phyloP scores from a whole-genome alignment of 2,113 vertebrate species.

The Siniperca chuatsi region DNA sequence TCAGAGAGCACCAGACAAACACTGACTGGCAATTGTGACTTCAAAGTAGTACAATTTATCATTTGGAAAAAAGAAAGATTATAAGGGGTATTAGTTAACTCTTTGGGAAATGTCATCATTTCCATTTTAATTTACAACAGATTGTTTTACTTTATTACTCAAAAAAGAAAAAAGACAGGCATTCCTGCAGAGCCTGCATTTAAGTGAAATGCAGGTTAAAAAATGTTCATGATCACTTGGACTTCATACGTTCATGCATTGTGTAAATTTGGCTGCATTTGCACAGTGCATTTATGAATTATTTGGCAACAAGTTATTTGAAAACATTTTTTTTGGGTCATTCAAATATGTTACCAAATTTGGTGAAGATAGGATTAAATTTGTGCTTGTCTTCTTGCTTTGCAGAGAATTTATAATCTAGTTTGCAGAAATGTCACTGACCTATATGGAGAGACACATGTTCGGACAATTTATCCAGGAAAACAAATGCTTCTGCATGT shows the following conservation, averaged over 20 bases:
- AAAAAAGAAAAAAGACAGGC: not conserved
- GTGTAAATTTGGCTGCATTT: not conserved
- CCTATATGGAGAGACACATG: not conserved
- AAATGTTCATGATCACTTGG: not conserved
- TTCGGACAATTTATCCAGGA: not conserved
- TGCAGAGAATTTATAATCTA: not conserved
- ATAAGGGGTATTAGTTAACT: not conserved
- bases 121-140: conserved; percentile 3
- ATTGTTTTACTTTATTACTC: conserved; percentile 1
- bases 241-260: not conserved
- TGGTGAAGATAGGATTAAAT: too few species aligned
- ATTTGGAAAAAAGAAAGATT: conserved; percentile 17
- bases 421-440: not conserved
- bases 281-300: not conserved
- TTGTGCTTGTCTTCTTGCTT: too few species aligned
- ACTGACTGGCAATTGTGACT: conserved; percentile 20
- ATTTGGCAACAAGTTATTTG: not conserved
- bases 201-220: not conserved
- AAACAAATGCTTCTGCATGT: not conserved
- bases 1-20: conserved; percentile 37
- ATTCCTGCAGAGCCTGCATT: not conserved
- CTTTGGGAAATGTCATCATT: conserved; percentile 15
- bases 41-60: conserved; percentile 9
- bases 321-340: not conserved
- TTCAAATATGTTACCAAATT: too few species aligned